phyloP scores from a whole-genome alignment of 2,113 vertebrate species.

The Cottus gobio region DNA sequence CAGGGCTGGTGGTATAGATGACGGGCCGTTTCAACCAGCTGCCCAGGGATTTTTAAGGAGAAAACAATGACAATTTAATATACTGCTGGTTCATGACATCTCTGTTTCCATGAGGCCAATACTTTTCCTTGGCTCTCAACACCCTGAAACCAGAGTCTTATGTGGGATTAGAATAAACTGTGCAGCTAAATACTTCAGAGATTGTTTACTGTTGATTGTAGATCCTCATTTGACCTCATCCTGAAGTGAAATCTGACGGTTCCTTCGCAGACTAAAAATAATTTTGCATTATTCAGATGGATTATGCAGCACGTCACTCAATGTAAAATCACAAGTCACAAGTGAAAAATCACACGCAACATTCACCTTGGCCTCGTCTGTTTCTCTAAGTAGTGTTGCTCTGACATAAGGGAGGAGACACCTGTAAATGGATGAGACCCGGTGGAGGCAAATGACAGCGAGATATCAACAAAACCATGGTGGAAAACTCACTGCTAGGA shows the following conservation, averaged over 20 bases:
- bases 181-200: neutral
- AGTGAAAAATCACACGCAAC: constrained; percentile 41
- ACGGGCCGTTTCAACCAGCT: constrained; percentile 34
- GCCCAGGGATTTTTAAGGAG: constrained; percentile 43
- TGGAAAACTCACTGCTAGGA: constrained; percentile 11
- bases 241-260: constrained; percentile 10
- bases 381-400: constrained; percentile 9
- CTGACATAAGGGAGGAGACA: constrained; percentile 45
- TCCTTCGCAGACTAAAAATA: constrained; percentile 34
- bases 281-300: constrained; percentile 42
- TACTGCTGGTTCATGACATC: constrained; percentile 21
- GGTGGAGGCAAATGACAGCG: constrained; percentile 25
- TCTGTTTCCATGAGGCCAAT: constrained; percentile 14
- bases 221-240: constrained; percentile 31
- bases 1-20: constrained; percentile 11
- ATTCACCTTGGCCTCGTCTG: constrained; percentile 25
- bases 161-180: constrained; percentile 15
- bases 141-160: constrained; percentile 4
- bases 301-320: constrained; percentile 27
- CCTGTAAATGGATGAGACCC: constrained; percentile 33
- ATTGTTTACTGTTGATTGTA: neutral
- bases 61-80: constrained; percentile 45
- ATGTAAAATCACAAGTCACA: constrained; percentile 7
- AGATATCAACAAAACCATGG: constrained; percentile 15
- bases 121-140: constrained; percentile 11